Evolutionary conservation across 1,140 invertebrate genomes (phyloP).

Genomic region (Odontomachus brunneus): DNA sequence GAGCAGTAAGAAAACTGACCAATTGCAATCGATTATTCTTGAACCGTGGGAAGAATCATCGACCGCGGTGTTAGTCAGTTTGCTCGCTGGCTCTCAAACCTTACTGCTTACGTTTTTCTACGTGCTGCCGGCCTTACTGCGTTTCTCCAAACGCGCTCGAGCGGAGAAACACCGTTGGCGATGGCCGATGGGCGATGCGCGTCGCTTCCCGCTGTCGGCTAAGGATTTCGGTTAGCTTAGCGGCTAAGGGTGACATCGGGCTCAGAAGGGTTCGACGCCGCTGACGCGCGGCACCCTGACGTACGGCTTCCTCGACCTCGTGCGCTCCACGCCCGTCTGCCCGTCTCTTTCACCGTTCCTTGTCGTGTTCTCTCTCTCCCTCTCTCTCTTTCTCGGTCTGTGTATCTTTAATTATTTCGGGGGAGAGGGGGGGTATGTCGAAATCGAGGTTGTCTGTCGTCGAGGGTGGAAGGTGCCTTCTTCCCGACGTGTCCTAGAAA

Average conservation of each 20-base stretch:
- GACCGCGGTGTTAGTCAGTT: too few species aligned
- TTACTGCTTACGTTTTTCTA: too few species aligned
- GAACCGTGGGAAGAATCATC: too few species aligned
- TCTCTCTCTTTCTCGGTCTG: constrained; percentile 9
- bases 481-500: constrained; percentile 56
- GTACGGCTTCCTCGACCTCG: constrained; percentile 28
- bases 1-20: too few species aligned
- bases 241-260: constrained; percentile 21
- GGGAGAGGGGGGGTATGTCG: background rate
- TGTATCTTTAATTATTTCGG: constrained; percentile 20
- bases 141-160: constrained; percentile 44
- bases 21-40: too few species aligned
- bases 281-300: constrained; percentile 15
- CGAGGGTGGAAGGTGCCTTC: constrained; percentile 22
- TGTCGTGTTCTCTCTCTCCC: background rate
- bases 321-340: background rate
- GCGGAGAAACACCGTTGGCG: constrained; percentile 35
- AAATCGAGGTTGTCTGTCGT: constrained; percentile 5
- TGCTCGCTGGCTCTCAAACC: too few species aligned
- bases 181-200: constrained; percentile 35
- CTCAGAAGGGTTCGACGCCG: constrained; percentile 21
- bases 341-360: background rate
- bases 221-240: constrained; percentile 55
- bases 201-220: constrained; percentile 33
- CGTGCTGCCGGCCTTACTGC: too few species aligned